Base-by-base conservation (phyloP, 2,113 vertebrate genomes). In the Oryzias woworae region DNA sequence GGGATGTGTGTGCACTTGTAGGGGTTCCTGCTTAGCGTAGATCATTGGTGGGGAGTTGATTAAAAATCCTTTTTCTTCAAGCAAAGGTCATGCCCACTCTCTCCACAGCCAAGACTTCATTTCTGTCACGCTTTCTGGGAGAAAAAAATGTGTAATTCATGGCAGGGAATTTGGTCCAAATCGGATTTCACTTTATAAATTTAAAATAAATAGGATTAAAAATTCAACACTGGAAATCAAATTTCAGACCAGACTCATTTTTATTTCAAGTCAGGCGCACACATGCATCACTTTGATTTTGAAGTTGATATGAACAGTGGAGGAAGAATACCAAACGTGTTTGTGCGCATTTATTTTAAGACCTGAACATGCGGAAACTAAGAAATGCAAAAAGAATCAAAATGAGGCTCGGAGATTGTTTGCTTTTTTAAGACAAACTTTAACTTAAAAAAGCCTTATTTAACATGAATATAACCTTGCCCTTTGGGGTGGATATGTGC, bases 31-130 rank as follows among this genome's bases (percentile, higher is more conserved):
- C 4, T 13, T 4, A 16, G 7, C 52, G n/a, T 31, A 50, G 26
- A 66, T 54, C 18, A 46, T 55, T 16, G 20, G 41, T 42, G 31
- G 46, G 3, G 41, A 31, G 36, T 52, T 64, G 17, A 53, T 58
- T 45, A 47, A 26, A 42, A n/a, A 16, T 7, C 16, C 7, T n/a
- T 12, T 6, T 41, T 3, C 18, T 42, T 3, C 7, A 7, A 7
- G 14, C 53, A 48, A 58, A 58, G 69, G 42, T 58, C 48, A 22
- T 18, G 12, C 14, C n/a, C 22, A 43, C 18, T 26, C 18, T n/a
- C 15, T n/a, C 42, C 16, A 24, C 24, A 14, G 8, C 56, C 20
- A 13, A 41, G 22, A 26, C 20, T 8, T 36, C 16, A 24, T 50
- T 22, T 4, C 28, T 42, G 4, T 28, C 24, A 22, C 3, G 4